Evolutionary conservation across 2,113 vertebrate species (phyloP).

Genomic region (Cranoglanis bouderius): DNA sequence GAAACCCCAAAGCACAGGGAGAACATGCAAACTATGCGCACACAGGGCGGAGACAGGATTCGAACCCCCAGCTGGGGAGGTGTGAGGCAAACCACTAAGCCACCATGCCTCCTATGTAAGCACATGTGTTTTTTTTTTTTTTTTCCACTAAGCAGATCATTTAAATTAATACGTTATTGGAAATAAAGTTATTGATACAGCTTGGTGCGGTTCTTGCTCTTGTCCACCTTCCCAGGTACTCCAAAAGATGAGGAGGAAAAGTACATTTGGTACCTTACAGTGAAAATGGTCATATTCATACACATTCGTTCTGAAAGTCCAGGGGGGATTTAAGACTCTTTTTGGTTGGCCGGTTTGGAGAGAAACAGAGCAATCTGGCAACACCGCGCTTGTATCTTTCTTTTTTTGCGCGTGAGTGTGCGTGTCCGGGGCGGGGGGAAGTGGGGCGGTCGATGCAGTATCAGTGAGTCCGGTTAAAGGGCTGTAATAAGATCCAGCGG

Average conservation of each 20-base stretch:
- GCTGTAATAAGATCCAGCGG: background rate
- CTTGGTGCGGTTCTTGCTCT: background rate
- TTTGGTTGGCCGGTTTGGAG: background rate
- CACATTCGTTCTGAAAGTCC: background rate
- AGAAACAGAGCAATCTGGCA: background rate
- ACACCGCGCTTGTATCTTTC: background rate
- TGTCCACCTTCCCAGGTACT: background rate
- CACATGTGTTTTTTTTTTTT: background rate
- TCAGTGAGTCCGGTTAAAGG: background rate
- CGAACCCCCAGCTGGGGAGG: too few relatives aligned
- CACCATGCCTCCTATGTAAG: too few relatives aligned
- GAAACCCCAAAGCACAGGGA: too few relatives aligned
- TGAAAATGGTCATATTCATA: background rate
- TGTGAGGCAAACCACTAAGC: too few relatives aligned
- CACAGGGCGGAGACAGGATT: too few relatives aligned
- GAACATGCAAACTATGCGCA: too few relatives aligned
- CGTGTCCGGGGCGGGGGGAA: background rate
- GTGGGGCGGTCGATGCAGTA: constrained; percentile 15
- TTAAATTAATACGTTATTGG: background rate
- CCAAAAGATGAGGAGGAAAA: background rate
- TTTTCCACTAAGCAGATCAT: background rate
- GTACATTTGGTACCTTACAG: background rate
- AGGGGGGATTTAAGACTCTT: background rate
- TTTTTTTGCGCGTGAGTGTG: background rate
- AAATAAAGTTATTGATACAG: background rate